Base-by-base conservation (phyloP, 1,140 invertebrate genomes). In the Chionoecetes opilio region DNA sequence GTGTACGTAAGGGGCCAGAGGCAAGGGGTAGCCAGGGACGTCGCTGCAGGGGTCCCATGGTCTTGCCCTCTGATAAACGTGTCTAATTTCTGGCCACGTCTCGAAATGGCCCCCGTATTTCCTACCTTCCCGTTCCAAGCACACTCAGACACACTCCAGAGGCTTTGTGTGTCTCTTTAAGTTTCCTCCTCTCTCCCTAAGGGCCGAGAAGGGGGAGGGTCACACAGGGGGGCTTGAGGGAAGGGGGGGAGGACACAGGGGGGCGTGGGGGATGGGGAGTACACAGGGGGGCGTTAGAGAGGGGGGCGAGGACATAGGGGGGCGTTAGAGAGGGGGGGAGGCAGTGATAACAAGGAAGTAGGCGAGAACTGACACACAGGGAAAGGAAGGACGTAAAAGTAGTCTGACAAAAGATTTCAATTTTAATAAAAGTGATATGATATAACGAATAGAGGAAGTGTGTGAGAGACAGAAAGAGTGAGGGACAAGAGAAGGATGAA, bases 1-100 rank as follows among this genome's bases (percentile, higher is more conserved):
- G 88, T 41, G 11, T 90, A 53, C 34, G 34, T 31, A 14, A 29
- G 88, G n/a, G 8, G 88, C 5, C 29, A 6, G 84, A 14, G 35
- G 84, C 32, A 29, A 86, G 84, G 84, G 29, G 21, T 31, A 32
- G 14, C 17, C 31, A 37, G 31, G 14, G 37, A 32, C 14, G 21
- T 41, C n/a, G 34, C 38, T 41, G 26, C 34, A 21, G 90, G 90
- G 63, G 31, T 75, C 17, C 14, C 46, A 3, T 31, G 46, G n/a
- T 34, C 90, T 34, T 34, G 46, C 29, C 26, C 90, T 63, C 90
- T 88, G 86, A 88, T 88, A 88, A 88, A 88, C 86, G 86, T 88
- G 86, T 88, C 86, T 88, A 88, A 88, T 88, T 88, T 88, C 86
- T 88, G 86, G 86, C 86, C 86, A 37, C 35, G 86, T 88, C 86